phyloP scores from a whole-genome alignment of 2,113 vertebrate genomes.

The Peromyscus maniculatus region DNA sequence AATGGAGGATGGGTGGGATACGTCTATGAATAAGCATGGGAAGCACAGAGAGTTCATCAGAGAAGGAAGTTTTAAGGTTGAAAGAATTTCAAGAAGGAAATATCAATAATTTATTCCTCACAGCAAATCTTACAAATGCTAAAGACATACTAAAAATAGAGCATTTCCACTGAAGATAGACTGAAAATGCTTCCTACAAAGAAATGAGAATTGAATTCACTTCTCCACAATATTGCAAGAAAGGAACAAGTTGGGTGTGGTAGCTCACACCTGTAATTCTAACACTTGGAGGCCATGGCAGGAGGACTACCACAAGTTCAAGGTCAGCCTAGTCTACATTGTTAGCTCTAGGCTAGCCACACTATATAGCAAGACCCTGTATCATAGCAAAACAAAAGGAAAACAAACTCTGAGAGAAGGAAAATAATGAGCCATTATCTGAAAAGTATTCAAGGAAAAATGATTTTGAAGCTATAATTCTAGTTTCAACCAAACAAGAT shows the following conservation, averaged over 20 bases:
- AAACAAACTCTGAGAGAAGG: neutral
- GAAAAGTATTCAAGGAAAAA: slow-evolving; percentile 40
- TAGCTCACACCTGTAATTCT: neutral
- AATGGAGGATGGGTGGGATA: neutral
- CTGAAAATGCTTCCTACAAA: slow-evolving; percentile 23
- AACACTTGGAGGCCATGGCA: neutral
- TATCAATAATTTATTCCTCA: neutral
- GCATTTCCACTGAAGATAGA: neutral
- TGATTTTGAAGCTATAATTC: slow-evolving; percentile 52
- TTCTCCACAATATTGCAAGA: slow-evolving; percentile 50
- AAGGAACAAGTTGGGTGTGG: neutral
- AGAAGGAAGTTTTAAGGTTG: neutral
- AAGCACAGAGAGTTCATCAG: neutral
- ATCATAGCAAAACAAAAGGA: neutral
- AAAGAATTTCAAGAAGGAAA: slow-evolving; percentile 22
- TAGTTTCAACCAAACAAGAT: slow-evolving; percentile 24
- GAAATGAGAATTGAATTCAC: slow-evolving; percentile 27
- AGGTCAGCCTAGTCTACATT: neutral
- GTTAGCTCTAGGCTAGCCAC: neutral
- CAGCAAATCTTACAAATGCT: slow-evolving; percentile 17
- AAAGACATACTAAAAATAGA: slow-evolving; percentile 51
- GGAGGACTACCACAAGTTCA: neutral
- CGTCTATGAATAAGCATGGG: neutral
- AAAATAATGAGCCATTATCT: neutral
- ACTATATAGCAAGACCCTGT: neutral